Evolutionary conservation across 2,888 invertebrate species (phyloP).

Genomic region (Euclidia mi): DNA sequence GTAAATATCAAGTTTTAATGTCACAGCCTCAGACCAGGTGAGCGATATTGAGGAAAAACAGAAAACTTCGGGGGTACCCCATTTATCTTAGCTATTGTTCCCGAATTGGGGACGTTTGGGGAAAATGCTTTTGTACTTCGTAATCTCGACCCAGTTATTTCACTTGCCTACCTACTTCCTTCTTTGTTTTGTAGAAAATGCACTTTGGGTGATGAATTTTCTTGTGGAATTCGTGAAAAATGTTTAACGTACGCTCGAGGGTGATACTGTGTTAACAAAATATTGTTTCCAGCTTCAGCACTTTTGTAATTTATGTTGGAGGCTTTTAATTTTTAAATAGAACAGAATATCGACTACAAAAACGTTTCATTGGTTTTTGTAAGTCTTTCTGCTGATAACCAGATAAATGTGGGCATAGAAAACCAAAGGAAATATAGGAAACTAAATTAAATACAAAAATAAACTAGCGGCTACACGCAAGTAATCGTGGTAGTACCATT

Average conservation of each 20-base stretch:
- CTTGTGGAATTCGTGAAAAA: conserved; percentile 21
- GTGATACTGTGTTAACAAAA: not conserved
- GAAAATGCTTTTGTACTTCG: conserved; percentile 60
- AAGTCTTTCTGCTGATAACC: no score
- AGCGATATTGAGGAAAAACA: conserved; percentile 64
- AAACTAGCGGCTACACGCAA: no score
- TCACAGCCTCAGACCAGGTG: conserved; percentile 61
- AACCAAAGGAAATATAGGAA: no score
- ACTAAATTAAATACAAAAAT: no score
- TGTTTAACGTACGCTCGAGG: conserved; percentile 5
- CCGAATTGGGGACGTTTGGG: conserved; percentile 58
- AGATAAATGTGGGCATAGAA: no score
- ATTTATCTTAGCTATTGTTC: conserved; percentile 74
- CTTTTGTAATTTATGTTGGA: no score
- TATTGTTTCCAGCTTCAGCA: not conserved
- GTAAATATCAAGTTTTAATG: conserved; percentile 51
- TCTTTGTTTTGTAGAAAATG: conserved; percentile 47
- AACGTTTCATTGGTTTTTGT: no score
- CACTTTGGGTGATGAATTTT: conserved; percentile 34
- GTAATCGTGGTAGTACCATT: no score
- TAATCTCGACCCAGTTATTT: conserved; percentile 66
- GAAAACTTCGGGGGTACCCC: conserved; percentile 53
- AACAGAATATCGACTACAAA: no score
- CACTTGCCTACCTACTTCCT: conserved; percentile 44
- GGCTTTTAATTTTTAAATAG: no score